A percentile compares a stretch with the other conserved stretches of the same genome.
Conservation (phyloP, 2,113 vertebrate genomes). For the Colaptes auratus region DNA sequence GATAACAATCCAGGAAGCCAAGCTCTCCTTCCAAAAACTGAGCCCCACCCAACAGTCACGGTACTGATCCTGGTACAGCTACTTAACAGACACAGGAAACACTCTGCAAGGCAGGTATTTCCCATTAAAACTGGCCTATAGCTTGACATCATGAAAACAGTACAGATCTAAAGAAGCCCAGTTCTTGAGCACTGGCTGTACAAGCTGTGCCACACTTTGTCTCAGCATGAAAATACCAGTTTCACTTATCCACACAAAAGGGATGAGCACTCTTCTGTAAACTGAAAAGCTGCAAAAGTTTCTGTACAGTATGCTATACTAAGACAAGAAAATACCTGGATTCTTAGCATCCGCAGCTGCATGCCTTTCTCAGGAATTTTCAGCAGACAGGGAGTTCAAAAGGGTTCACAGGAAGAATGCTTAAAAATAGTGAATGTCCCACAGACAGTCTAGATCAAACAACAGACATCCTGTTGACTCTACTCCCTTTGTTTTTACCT, state of each 20-base stretch:
- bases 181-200: not conserved
- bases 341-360: not conserved
- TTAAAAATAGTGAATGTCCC: conserved; percentile 18
- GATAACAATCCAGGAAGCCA: not conserved
- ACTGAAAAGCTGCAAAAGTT: not conserved
- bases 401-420: conserved; percentile 57
- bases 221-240: not conserved
- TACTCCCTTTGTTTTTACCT: conserved; percentile 44
- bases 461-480: conserved; percentile 62
- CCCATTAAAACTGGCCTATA: not conserved
- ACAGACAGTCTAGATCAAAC: conserved; percentile 19
- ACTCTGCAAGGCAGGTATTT: not conserved
- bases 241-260: not conserved
- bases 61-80: not conserved
- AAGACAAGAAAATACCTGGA: conserved; percentile 16
- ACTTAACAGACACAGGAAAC: not conserved
- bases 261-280: not conserved
- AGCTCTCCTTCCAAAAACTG: not conserved
- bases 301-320: not conserved
- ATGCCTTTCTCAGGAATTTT: not conserved
- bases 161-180: not conserved
- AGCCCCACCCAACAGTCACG: not conserved
- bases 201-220: not conserved
- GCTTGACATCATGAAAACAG: not conserved
- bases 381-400: conserved; percentile 40